Evolutionary conservation across 2,888 invertebrate species (phyloP).

Genomic region (Tethea ocularis): DNA sequence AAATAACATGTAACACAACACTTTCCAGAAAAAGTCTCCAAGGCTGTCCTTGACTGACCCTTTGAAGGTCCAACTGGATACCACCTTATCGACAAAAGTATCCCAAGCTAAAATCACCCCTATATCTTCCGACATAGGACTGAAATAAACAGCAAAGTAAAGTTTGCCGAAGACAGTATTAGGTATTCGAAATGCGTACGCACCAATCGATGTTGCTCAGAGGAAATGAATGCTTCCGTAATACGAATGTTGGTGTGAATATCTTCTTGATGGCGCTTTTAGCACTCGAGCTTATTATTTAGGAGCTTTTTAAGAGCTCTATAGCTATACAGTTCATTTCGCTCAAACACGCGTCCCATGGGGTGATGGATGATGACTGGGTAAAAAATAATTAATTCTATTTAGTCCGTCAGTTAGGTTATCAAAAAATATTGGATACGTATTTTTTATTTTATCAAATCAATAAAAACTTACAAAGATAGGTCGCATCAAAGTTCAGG

Average conservation of each 20-base stretch:
- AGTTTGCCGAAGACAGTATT: conserved; percentile 36
- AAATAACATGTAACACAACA: not conserved
- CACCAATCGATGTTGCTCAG: conserved; percentile 59
- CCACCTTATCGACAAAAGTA: not conserved
- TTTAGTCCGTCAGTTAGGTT: no score
- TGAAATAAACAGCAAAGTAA: conserved; percentile 8
- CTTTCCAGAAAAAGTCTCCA: not conserved
- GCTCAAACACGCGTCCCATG: no score
- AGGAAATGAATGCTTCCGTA: conserved; percentile 51
- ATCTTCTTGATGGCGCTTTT: no score
- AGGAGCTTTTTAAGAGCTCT: no score
- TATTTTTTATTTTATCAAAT: no score
- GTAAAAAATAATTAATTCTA: no score
- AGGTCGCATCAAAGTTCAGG: no score
- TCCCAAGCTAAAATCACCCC: conserved; percentile 21
- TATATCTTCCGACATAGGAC: conserved; percentile 21
- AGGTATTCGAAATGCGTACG: conserved; percentile 58
- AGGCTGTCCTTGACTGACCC: conserved; percentile 51
- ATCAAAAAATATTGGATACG: no score
- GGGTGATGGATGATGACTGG: no score
- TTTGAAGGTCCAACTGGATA: conserved; percentile 21
- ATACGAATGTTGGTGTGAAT: conserved; percentile 13
- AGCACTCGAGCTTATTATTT: no score
- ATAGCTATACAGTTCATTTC: no score
- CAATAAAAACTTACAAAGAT: no score